Base-by-base conservation (phyloP, 1,140 invertebrate species). In the Diachasma alloeum region DNA sequence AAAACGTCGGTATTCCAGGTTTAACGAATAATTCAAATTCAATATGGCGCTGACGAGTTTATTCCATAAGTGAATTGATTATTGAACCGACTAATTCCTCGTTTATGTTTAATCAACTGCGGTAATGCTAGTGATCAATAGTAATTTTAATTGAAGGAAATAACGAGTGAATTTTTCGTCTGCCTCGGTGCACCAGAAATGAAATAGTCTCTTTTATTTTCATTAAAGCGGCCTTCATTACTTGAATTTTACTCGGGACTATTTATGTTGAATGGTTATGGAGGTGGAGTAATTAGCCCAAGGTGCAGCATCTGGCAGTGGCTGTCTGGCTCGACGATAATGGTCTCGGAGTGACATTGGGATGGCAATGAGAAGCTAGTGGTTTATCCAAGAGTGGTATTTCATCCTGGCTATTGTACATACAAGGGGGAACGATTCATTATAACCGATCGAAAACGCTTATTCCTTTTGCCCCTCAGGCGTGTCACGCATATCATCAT, bases 401-500 rank as follows among this genome's bases (percentile, higher is more conserved):
- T 63, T 63, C 59, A 63, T 63, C 8, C 24, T 11, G 59, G 59
- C 6, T 13, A 56, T 19, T 8, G 48, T 56, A 56, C 0, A 6
- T 26, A 63, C 24, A 63, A 15, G 19, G 24, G 24, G 53, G 19
- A 13, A 19, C 48, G 6, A 63, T 10, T 1, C 26, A 24, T 63
- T 26, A 63, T 63, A 63, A 63, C 59, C 59, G 59, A 63, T 63
- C 19, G 59, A 63, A 19, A 63, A 63, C 59, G 59, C 19, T 56
- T 56, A 63, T 63, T 19, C 24, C 59, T 1, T 19, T 31, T 31
- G 31, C 6, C 59, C 19, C 19, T 63, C 6, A 26, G 24, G 59
- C 59, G 22, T 19, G 24, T 63, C 59, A 63, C 59, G 59, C 59
- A 63, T 63, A 63, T 63, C 59, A 63, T 56, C 48, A 56, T 63